Base-by-base conservation (phyloP, 2,113 vertebrate genomes). In the Cichladusa arquata region DNA sequence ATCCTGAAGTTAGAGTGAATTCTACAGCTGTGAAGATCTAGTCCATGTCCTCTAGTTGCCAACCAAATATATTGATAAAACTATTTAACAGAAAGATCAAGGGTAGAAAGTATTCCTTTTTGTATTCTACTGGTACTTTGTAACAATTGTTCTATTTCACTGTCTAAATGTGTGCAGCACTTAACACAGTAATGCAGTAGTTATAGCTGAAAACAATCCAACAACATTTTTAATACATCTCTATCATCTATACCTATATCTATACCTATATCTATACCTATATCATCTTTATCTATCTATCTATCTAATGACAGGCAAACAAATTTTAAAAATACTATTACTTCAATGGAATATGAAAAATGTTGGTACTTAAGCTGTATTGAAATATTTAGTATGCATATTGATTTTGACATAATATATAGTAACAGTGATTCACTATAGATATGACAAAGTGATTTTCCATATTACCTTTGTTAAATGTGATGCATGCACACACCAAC, bases 381-480 rank as follows among this genome's bases (percentile, higher is more conserved):
- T 83, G 34, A 56, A 88, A 62, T 73, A 66, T 93, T 80, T 83
- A 90, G 38, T n/a, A 73, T 50, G 28, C 12, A 4, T 88, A 94
- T 91, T 93, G 67, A 92, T 92, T 94, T 96, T 90, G 74, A 83
- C 33, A 5, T 42, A 78, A 84, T 66, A 51, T 64, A 76, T 45
- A 31, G 34, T 70, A 94, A 62, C 33, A 73, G 33, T 44, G 4
- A 20, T 88, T 94, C 64, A 40, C 51, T 58, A 24, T 29, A 71
- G 71, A 25, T 70, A 62, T 60, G 81, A 88, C 33, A 83, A 92
- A 92, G 42, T 88, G 67, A 56, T 88, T 95, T 94, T 78, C 62
- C 67, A 12, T 58, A 82, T 82, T 86, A 54, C 38, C 67, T 92
- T 91, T 88, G 74, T 92, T 88, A 88, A 94, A 93, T 86, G 79